A percentile compares a stretch with the other conserved stretches of the same genome.
Evolutionary conservation across 1,140 invertebrate species (phyloP).

Genomic region (Idris sp.): DNA sequence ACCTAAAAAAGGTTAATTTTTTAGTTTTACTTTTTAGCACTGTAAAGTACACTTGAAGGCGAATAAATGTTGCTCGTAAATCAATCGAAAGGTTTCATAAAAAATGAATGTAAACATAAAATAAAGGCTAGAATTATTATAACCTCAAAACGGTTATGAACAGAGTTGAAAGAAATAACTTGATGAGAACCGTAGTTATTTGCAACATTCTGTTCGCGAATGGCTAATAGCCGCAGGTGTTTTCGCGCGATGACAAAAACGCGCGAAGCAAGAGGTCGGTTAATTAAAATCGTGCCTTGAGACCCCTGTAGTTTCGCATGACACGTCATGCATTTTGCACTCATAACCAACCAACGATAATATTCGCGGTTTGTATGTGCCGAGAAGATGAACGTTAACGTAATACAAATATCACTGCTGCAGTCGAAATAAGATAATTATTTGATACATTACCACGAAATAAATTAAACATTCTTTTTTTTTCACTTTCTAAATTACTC

Average conservation of each 20-base stretch:
- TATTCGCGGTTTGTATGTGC: slow-evolving; percentile 41
- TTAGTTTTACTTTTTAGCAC: too few relatives aligned
- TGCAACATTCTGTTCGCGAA: slow-evolving; percentile 38
- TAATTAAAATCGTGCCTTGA: slow-evolving; percentile 61
- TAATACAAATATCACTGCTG: slow-evolving; percentile 43
- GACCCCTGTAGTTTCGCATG: slow-evolving; percentile 38
- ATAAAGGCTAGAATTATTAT: too few relatives aligned
- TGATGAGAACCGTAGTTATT: slow-evolving; percentile 47
- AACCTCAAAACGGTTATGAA: slow-evolving; percentile 11
- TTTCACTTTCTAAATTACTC: too few relatives aligned
- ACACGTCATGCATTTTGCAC: slow-evolving; percentile 31
- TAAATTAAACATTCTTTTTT: slow-evolving; percentile 11
- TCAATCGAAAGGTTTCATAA: too few relatives aligned
- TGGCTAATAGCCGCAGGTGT: slow-evolving; percentile 58
- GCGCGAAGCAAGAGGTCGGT: slow-evolving; percentile 43
- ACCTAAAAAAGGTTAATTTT: too few relatives aligned
- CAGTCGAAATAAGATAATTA: slow-evolving; percentile 33
- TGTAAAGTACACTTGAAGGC: too few relatives aligned
- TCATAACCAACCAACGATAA: slow-evolving; percentile 34
- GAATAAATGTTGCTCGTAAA: too few relatives aligned
- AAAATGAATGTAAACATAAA: too few relatives aligned
- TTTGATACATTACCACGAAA: slow-evolving; percentile 10
- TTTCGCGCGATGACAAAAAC: slow-evolving; percentile 56
- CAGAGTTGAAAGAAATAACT: slow-evolving; percentile 15
- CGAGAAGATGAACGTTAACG: slow-evolving; percentile 40